Base-by-base conservation (phyloP, 35 echinoderm and acorn worm species). In the Eucidaris tribuloides region DNA sequence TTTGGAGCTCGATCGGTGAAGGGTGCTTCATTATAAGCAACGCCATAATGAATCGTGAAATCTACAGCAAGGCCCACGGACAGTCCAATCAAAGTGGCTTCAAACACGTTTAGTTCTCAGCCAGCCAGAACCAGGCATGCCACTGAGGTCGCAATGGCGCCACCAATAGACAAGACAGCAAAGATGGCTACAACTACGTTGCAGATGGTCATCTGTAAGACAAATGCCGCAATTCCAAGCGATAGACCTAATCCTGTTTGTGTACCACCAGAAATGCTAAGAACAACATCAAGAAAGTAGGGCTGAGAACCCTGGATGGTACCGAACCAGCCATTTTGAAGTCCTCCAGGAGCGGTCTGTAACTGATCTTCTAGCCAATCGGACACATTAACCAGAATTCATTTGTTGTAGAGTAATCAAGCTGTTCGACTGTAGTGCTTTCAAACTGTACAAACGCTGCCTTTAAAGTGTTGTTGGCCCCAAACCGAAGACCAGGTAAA, bases 381-480 rank as follows among this genome's bases (percentile, higher is more conserved):
- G 22, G 58, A 60, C 3, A 88, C 42, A 20, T 34, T 31, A 41
- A 65, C 94, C 94, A 97, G 31, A 91, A 84, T 34, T 88, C 48
- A 43, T 72, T 58, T 41, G 88, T 86, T 42, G 38, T 40, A n/a
- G 9, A 56, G 36, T 71, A 91, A 0, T 80, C 55, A 19, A 76
- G 34, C 7, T 43, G 82, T 33, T 71, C 82, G 4, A 17, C 7
- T 57, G 63, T 45, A 1, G 59, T 77, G 1, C 49, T 88, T 11
- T 58, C 23, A 56, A 92, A 84, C 15, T 29, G 25, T 5, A 91
- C 4, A 31, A 74, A 49, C 7, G 91, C 58, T 24, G 72, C 89
- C 28, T 19, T 76, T n/a, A 97, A 56, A 7, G 60, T 36, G 50
- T 84, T 72, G 49, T 71, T 74, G 22, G 42, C 57, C 17, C 17